Evolutionary conservation across 1,140 invertebrate species (phyloP), one percentile per base, ranked within the genome.

Genomic region (Hyphantria cunea): DNA sequence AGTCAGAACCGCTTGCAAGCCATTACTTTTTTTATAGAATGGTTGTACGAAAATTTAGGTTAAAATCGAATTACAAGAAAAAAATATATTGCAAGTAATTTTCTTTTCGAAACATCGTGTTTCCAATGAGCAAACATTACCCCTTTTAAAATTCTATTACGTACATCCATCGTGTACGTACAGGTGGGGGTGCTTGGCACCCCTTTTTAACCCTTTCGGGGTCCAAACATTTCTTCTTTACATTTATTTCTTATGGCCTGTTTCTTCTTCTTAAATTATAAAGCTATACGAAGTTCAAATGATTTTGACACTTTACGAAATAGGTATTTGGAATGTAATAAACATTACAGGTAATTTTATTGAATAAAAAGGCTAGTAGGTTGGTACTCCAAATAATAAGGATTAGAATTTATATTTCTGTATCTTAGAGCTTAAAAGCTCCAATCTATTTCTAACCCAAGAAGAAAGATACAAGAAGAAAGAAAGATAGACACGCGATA

Each of bases 181-280:
- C 78, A 84, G 76, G 76, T 78, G 74, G 78, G 83, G 85, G 81
- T 66, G 73, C 72, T 78, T 74, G 65, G 70, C 76, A 83, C 80
- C 83, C 84, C 60, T 72, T 77, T 76, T 73, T 80, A 86, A 89
- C 83, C 87, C 86, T 88, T 90, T 87, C 76, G 77, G 70, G 78
- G 78, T 78, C 78, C 70, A 73, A 82, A 79, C 85, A 81, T 86
- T 88, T 86, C 85, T 89, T 90, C 86, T 89, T 89, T 90, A 87
- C 86, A 90, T 89, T 90, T 90, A 90, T 90, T 90, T 90, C 88
- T 90, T 90, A 89, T 90, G 88, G 83, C 86, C 84, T 90, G 88
- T 90, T 90, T 90, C 88, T 90, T 90, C 88, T 90, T 90, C 87
- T 89, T 90, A 90, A 90, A 90, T 90, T 90, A 90, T 90, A 89